Evolutionary conservation across 2,113 vertebrate species (phyloP).

Genomic region (Vidua chalybeata): DNA sequence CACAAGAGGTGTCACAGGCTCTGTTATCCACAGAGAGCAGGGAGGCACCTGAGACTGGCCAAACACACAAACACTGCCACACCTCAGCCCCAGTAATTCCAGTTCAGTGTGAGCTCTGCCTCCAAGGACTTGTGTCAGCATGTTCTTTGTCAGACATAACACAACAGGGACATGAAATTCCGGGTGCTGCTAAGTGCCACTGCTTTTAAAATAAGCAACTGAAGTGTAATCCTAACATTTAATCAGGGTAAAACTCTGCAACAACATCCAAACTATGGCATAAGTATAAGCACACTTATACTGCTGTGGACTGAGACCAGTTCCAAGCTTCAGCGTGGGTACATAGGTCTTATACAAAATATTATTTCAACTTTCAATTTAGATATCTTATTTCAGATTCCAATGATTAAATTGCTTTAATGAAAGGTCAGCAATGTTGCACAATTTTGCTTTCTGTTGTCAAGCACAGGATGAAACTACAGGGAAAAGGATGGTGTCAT

Average conservation of each 20-base stretch:
- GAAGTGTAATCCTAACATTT: not conserved
- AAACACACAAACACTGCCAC: not conserved
- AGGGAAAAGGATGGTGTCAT: not conserved
- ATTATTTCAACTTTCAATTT: not conserved
- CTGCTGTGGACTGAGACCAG: not conserved
- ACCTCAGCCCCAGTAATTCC: rapidly evolving
- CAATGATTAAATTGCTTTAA: not conserved
- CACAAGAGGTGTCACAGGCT: not conserved
- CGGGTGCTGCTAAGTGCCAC: not conserved
- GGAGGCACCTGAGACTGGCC: not conserved
- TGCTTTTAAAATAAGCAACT: not conserved
- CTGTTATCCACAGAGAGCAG: not conserved
- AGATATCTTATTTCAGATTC: not conserved
- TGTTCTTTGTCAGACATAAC: not conserved
- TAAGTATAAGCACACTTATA: not conserved
- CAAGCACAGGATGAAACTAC: not conserved
- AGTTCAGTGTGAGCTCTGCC: not conserved
- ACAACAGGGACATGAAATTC: rapidly evolving
- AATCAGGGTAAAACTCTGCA: not conserved
- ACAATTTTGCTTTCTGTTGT: not conserved
- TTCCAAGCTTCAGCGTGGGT: not conserved
- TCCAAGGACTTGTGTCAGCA: not conserved
- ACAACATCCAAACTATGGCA: not conserved
- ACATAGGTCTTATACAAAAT: not conserved
- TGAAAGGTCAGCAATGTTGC: not conserved